Percentiles rank a stretch among this genome's conserved stretches.
These are phyloP conservation scores for Eupithecia subumbrata DNA, from an alignment of 2,888 invertebrate species.

Conservation along the genomic window DNA sequence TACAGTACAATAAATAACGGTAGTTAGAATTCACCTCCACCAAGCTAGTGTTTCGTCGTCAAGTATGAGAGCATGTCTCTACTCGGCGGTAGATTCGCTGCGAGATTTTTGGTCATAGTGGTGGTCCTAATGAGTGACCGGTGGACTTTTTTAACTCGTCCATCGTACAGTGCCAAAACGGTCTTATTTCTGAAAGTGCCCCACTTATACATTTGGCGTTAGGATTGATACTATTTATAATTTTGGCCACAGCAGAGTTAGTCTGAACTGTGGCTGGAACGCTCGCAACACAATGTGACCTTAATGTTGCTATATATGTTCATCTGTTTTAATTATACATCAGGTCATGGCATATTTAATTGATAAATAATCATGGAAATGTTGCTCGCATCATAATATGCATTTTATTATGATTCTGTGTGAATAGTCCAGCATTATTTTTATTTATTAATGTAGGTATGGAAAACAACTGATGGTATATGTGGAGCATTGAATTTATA, in stretches of 20 bases:
- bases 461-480: neutral
- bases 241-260: conserved; percentile 63
- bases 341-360: conserved; percentile 6
- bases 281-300: conserved; percentile 32
- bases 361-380: conserved; percentile 24
- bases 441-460: neutral
- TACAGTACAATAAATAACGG: neutral
- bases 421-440: neutral
- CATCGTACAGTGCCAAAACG: conserved; percentile 60
- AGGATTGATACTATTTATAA: conserved; percentile 62
- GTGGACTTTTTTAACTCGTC: conserved; percentile 44
- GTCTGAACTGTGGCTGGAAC: conserved; percentile 43
- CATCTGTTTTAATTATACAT: neutral
- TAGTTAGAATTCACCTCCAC: neutral
- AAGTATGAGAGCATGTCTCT: neutral
- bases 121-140: conserved; percentile 19
- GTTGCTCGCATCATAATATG: neutral
- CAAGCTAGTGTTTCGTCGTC: neutral
- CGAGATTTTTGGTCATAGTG: neutral
- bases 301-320: conserved; percentile 12
- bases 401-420: neutral
- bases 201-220: conserved; percentile 64
- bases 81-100: neutral
- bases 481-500: neutral
- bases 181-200: conserved; percentile 61